A percentile compares a stretch with the other conserved stretches of the same genome.
phyloP scores from a whole-genome alignment of 2,113 vertebrate species.

The Ciconia boyciana region DNA sequence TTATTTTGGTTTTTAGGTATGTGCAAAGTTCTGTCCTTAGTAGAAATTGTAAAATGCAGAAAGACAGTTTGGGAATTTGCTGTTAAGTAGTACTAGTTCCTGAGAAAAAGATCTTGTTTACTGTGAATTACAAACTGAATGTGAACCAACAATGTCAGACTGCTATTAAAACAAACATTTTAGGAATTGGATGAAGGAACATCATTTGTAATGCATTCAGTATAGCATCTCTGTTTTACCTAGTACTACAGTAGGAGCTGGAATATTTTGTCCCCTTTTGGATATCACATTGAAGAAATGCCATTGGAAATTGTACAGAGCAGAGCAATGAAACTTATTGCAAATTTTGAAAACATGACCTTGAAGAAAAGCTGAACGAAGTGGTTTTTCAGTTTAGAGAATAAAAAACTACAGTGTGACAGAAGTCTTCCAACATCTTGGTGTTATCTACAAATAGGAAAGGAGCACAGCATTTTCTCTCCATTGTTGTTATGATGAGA shows the following conservation, averaged over 20 bases:
- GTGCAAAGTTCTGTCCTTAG: not conserved
- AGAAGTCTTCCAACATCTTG: not conserved
- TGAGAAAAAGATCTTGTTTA: not conserved
- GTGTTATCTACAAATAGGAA: not conserved
- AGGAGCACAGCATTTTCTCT: not conserved
- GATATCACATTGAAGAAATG: not conserved
- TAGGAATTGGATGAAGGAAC: not conserved
- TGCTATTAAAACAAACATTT: not conserved
- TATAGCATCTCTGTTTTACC: not conserved
- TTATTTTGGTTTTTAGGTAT: not conserved
- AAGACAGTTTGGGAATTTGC: not conserved
- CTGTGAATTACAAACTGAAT: not conserved
- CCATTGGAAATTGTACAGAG: not conserved
- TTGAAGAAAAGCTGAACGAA: not conserved
- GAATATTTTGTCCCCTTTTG: not conserved
- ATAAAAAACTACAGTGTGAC: not conserved
- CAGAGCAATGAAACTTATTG: not conserved
- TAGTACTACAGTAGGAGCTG: not conserved
- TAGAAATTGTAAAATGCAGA: not conserved
- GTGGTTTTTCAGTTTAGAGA: not conserved
- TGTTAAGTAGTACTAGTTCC: not conserved
- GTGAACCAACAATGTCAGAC: not conserved
- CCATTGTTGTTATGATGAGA: not conserved
- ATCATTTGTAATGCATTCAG: not conserved
- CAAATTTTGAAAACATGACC: not conserved